These are phyloP conservation scores for Theropithecus gelada DNA, from an alignment of 2,113 vertebrate species.

Conservation along the genomic window DNA sequence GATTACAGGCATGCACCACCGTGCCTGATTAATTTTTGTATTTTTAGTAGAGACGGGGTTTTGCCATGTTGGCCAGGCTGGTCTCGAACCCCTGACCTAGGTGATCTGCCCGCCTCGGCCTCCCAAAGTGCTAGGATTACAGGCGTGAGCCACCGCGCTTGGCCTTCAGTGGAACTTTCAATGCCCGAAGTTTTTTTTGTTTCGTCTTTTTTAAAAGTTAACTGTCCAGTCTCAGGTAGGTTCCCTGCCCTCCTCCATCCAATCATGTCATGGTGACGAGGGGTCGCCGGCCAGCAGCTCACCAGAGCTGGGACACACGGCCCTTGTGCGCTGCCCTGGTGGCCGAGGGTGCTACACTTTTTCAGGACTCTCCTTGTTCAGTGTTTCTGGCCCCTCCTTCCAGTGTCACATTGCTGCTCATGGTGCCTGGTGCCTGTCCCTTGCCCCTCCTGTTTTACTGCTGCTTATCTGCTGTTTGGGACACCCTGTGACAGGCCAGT, in stretches of 20 bases:
- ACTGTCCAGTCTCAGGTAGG: neutral
- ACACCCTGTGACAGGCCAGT: neutral
- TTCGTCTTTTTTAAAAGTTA: neutral
- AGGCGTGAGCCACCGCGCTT: no score
- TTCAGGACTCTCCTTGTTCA: neutral
- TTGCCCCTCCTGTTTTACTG: neutral
- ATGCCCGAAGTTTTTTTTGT: neutral
- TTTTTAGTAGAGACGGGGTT: no score
- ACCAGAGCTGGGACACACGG: neutral
- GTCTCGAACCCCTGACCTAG: no score
- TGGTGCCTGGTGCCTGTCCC: neutral
- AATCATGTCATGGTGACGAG: no score
- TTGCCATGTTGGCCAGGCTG: no score
- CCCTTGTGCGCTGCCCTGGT: neutral
- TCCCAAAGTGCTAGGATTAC: no score
- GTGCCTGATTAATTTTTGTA: no score
- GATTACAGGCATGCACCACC: no score
- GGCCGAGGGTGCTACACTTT: neutral
- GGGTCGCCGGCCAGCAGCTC: neutral
- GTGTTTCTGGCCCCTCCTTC: neutral
- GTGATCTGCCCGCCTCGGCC: no score
- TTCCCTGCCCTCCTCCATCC: neutral
- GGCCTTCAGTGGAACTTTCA: neutral
- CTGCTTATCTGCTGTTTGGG: neutral
- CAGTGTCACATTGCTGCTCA: rapidly evolving